Percentiles rank a stretch among this genome's conserved stretches.
phyloP scores from a whole-genome alignment of 1,140 invertebrate species.

The Rhagoletis zephyria region DNA sequence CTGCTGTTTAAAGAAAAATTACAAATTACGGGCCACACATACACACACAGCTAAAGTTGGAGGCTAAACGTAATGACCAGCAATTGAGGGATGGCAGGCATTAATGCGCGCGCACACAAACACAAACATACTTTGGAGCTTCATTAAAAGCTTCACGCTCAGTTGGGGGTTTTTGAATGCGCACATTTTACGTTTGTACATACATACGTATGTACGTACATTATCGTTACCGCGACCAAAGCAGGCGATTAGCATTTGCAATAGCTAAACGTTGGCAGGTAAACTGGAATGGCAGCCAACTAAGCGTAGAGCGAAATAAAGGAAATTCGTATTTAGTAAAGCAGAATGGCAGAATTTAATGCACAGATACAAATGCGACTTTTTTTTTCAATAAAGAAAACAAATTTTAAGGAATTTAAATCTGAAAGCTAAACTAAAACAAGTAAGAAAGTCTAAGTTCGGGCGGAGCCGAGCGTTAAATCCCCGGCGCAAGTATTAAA shows the following conservation, averaged over 20 bases:
- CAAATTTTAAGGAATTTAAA: no score
- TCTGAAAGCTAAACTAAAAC: no score
- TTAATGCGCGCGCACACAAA: not conserved
- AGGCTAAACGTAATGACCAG: not conserved
- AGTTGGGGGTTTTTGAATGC: not conserved
- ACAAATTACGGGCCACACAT: constrained; percentile 1
- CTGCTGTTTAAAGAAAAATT: not conserved
- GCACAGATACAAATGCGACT: no score
- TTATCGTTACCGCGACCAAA: not conserved
- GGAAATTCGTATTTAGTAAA: no score
- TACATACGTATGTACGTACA: no score
- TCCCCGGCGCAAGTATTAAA: no score
- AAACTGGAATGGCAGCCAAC: not conserved
- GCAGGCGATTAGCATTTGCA: not conserved
- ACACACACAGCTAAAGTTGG: not conserved
- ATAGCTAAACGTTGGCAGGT: not conserved
- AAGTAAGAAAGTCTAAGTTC: no score
- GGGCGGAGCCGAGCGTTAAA: no score
- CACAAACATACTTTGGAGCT: not conserved
- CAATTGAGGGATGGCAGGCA: not conserved
- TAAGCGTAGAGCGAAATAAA: not conserved
- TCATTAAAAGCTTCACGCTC: not conserved
- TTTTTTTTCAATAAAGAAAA: no score
- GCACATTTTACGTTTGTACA: no score
- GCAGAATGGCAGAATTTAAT: no score